phyloP scores from a whole-genome alignment of 2,888 invertebrate species.

The Amblyjoppa proteus region DNA sequence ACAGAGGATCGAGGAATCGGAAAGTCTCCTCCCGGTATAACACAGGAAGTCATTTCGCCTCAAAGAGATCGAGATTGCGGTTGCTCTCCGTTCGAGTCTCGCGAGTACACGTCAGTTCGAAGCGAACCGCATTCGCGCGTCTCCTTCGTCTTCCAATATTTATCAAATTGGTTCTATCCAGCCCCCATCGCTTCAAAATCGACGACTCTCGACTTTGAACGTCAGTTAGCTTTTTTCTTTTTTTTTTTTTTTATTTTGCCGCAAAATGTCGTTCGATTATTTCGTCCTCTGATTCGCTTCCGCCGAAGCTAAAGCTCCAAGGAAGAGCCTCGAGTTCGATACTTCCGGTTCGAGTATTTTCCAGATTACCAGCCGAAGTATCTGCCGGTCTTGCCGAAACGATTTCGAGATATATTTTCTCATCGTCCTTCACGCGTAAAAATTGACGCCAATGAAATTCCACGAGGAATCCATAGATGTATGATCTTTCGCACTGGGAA shows the following conservation, averaged over 20 bases:
- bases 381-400: too few species aligned
- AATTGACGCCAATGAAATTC: neutral
- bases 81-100: conserved; percentile 19
- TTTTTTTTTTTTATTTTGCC: neutral
- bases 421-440: neutral
- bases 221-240: neutral
- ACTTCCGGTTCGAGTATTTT: neutral
- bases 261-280: neutral
- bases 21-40: conserved; percentile 34
- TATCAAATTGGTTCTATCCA: conserved; percentile 5
- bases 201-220: conserved; percentile 2
- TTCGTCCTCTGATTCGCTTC: neutral
- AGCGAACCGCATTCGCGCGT: conserved; percentile 4
- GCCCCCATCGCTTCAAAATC: neutral
- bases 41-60: conserved; percentile 66
- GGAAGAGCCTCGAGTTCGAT: neutral
- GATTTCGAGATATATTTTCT: conserved; percentile 5
- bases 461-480: conserved; percentile 36
- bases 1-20: conserved; percentile 30
- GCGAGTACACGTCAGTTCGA: conserved; percentile 4
- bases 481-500: conserved; percentile 25
- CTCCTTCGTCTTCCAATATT: conserved; percentile 23
- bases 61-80: conserved; percentile 65
- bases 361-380: neutral
- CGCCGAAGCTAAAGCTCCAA: neutral